Base-by-base conservation (phyloP, 2,888 invertebrate genomes). In the Melieria crassipennis region DNA sequence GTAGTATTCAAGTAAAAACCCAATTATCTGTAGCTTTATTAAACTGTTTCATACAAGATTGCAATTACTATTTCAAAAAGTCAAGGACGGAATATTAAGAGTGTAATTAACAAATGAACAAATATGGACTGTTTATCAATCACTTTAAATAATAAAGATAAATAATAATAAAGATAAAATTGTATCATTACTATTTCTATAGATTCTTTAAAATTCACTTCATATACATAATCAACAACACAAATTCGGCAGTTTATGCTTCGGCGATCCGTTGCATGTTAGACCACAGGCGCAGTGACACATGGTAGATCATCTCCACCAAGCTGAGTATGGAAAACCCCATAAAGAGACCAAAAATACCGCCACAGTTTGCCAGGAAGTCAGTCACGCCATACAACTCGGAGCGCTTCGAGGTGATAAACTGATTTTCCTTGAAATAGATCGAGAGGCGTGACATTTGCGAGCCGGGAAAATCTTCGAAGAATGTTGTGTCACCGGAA, bases 371-470 rank as follows among this genome's bases (percentile, higher is more conserved):
- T 56, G 91, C 92, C 47, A 92, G 85, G 81, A 92, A 92, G 79
- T 92, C 92, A 0, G 91, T 91, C 73, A 88, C 88, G 0, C 92
- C 92, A 80, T 91, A 92, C 58, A 92, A 85, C 78, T 92, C 92
- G 0, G 91, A 91, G 4, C 92, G 88, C 58, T 90, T 89, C 0
- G 91, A 91, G 0, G 91, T 90, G 61, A 92, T 91, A 78, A 92
- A 92, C 79, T 92, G 91, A 52, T 89, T 89, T 77, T 93, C 91
- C 80, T 92, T 92, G 85, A 92, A 92, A 85, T 91, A 92, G 60
- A 93, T 89, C 75, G 90, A 89, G 10, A 92, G 87, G 4, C 91
- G 88, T 0, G 92, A 88, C 85, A 89, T 87, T 73, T 88, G 85
- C 0, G 88, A 83, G 58, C 91, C 90, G 62, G 79, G 88, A 79